Base-by-base conservation (phyloP, 2,113 vertebrate genomes). In the Oceanites oceanicus region DNA sequence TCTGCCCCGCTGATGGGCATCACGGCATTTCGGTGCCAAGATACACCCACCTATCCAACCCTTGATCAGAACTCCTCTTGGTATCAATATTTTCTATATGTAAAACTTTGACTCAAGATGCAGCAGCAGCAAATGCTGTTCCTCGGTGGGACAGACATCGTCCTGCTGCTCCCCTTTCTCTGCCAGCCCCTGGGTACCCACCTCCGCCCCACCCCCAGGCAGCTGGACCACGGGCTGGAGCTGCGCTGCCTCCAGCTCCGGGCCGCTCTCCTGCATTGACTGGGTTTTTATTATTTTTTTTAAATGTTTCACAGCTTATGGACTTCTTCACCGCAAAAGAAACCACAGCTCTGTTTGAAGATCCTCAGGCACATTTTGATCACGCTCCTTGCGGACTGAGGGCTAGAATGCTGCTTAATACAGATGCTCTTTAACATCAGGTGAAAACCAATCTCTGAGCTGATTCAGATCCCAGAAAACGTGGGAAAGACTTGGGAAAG, bases 1-100 rank as follows among this genome's bases (percentile, higher is more conserved):
- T 56, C 45, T 67, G 71, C 61, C 42, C 44, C 16, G 5, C 23
- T 14, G 66, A 8, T 7, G 25, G 47, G 7, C 70, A 47, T 2
- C 42, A 5, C 1, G 16, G 49, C 21, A 55, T 10, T 53, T 9
- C 0, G 0, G 78, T 5, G 7, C 27, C 75, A 58, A 58, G 66
- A 40, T 32, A 52, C 40, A 59, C 20, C 34, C 17, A 7, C 0
- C 38, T 38, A 6, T 27, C 25, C 47, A 62, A 3, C 42, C 38
- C 23, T 75, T 45, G 9, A 3, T 3, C 59, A 65, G 29, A 63
- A 23, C 22, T 73, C 59, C 2, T 22, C 32, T 11, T 23, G 18
- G 5, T 27, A 14, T n/a, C 47, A 13, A 2, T 23, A 23, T 45
- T 87, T 92, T 45, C 63, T 34, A 0, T 1, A 7, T 15, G 26